A percentile compares a stretch with the other conserved stretches of the same genome.
Evolutionary conservation across 2,797 vertebrate genomes (phyloP).

Genomic region (Calcarius lapponicus): DNA sequence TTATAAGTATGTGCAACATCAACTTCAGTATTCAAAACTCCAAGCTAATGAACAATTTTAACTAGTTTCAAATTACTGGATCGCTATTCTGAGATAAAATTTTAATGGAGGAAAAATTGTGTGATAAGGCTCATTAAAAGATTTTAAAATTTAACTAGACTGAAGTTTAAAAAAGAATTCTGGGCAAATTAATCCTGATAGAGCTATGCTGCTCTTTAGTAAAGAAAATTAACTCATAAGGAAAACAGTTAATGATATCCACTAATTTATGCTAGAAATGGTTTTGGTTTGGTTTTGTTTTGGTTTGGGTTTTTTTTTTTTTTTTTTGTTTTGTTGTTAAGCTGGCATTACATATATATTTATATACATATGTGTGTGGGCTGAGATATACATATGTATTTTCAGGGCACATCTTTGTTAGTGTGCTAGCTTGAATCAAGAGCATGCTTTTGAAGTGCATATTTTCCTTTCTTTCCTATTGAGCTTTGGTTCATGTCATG

Average conservation of each 20-base stretch:
- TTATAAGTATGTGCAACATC: neutral
- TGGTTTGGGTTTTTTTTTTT: neutral
- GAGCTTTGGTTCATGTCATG: slow-evolving; percentile 1
- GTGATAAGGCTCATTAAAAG: neutral
- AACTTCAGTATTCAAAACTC: neutral
- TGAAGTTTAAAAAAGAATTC: neutral
- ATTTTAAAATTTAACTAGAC: neutral
- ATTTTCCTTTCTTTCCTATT: neutral
- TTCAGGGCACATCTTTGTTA: neutral
- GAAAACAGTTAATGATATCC: neutral
- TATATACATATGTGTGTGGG: neutral
- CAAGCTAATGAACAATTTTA: neutral
- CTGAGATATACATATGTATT: neutral
- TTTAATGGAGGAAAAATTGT: neutral
- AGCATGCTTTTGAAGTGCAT: slow-evolving; percentile 9
- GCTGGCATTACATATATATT: neutral
- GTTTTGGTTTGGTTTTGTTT: neutral
- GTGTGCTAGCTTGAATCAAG: neutral
- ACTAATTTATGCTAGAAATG: neutral
- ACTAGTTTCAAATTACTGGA: neutral
- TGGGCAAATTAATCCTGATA: neutral
- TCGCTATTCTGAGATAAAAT: neutral
- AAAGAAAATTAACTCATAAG: neutral
- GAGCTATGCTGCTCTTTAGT: neutral
- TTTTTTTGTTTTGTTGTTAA: neutral